Evolutionary conservation across 2,888 invertebrate genomes (phyloP).

Genomic region (Timandra comae): DNA sequence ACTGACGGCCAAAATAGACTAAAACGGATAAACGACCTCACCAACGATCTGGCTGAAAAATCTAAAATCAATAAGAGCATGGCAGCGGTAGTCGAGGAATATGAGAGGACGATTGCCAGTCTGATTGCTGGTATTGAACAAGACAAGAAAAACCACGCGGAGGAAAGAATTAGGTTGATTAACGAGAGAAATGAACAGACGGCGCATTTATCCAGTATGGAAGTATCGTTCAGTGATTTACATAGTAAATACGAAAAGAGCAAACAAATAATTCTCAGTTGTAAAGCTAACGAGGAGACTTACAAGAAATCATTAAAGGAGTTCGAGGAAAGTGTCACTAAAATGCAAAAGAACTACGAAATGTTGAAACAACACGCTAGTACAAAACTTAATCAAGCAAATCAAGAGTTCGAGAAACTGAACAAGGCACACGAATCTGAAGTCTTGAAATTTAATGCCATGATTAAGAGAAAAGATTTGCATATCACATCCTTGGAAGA

Average conservation of each 20-base stretch:
- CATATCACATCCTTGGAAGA: slow-evolving; percentile 88
- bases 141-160: slow-evolving; percentile 77
- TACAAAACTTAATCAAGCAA: slow-evolving; percentile 84
- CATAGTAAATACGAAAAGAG: slow-evolving; percentile 81
- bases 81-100: slow-evolving; percentile 84
- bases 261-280: slow-evolving; percentile 75
- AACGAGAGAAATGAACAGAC: slow-evolving; percentile 79
- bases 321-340: slow-evolving; percentile 81
- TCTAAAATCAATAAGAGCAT: slow-evolving; percentile 70
- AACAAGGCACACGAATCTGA: slow-evolving; percentile 86
- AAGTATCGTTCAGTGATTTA: slow-evolving; percentile 79
- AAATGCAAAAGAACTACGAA: slow-evolving; percentile 89
- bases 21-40: slow-evolving; percentile 55
- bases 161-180: slow-evolving; percentile 69
- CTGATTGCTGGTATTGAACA: slow-evolving; percentile 84
- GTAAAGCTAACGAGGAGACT: slow-evolving; percentile 80
- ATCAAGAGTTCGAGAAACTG: slow-evolving; percentile 86
- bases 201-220: slow-evolving; percentile 78
- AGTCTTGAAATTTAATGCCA: slow-evolving; percentile 88
- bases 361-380: slow-evolving; percentile 92
- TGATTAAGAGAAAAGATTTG: slow-evolving; percentile 91
- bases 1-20: slow-evolving; percentile 47
- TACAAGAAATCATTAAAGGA: slow-evolving; percentile 81
- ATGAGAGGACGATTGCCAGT: slow-evolving; percentile 86
- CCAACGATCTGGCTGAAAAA: slow-evolving; percentile 53